Conservation (phyloP, 2,888 invertebrate species). For the Pseudolycoriella hygida region DNA sequence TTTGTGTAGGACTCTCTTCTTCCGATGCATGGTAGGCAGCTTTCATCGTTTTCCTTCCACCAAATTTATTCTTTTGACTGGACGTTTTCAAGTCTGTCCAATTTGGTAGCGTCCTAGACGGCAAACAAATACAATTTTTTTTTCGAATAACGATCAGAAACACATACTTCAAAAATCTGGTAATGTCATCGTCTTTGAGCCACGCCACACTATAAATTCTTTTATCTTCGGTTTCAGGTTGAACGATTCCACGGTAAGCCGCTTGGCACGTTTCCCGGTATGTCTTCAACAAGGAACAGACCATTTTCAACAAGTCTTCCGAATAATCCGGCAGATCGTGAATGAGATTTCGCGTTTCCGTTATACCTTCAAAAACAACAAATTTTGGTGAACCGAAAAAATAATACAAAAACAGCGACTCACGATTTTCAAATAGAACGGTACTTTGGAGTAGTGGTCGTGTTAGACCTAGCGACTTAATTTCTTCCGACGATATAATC, state of each 20-base stretch:
- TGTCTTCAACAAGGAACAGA: conserved; percentile 48
- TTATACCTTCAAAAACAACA: conserved; percentile 14
- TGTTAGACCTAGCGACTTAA: conserved; percentile 39
- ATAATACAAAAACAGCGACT: conserved; percentile 17
- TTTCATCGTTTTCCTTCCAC: conserved; percentile 14
- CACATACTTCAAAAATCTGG: conserved; percentile 66
- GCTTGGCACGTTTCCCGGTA: conserved; percentile 57
- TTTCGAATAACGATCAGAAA: background rate
- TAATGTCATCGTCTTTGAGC: conserved; percentile 91
- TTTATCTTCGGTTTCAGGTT: conserved; percentile 59
- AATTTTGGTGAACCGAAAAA: background rate
- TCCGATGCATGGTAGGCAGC: conserved; percentile 32
- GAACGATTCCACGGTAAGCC: conserved; percentile 58
- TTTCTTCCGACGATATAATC: conserved; percentile 48
- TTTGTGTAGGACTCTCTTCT: conserved; percentile 63
- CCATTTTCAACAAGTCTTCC: conserved; percentile 54
- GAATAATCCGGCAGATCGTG: conserved; percentile 55
- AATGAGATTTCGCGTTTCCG: conserved; percentile 47
- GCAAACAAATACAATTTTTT: conserved; percentile 3
- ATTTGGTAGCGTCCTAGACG: conserved; percentile 66
- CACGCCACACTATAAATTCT: conserved; percentile 69
- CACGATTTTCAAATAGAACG: conserved; percentile 47
- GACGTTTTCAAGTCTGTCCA: conserved; percentile 46
- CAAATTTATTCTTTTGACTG: conserved; percentile 13
- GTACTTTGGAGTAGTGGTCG: conserved; percentile 55